phyloP scores from a whole-genome alignment of 2,888 invertebrate species.

The Resseliella maxima region DNA sequence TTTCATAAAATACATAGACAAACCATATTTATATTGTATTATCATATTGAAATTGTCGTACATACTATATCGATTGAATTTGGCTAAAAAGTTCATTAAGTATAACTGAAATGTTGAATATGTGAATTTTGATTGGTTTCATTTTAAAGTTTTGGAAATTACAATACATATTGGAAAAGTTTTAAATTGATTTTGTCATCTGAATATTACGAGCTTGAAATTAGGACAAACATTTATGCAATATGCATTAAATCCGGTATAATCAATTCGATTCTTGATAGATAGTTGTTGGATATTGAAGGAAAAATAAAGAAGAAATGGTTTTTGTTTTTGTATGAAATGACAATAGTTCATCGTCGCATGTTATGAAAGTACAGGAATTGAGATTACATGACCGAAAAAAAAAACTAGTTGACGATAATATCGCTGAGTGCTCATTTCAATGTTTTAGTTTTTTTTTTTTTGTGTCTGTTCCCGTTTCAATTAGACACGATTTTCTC shows the following conservation, averaged over 20 bases:
- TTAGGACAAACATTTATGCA: not conserved
- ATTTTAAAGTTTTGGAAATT: constrained; percentile 25
- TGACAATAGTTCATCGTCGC: not conserved
- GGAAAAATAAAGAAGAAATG: too few relatives aligned
- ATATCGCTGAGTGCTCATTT: not conserved
- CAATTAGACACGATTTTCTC: not conserved
- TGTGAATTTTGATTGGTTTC: not conserved
- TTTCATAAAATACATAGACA: not conserved
- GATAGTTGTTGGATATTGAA: not conserved
- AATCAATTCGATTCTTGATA: not conserved
- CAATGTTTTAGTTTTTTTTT: too few relatives aligned
- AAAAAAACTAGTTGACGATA: not conserved
- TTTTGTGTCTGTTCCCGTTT: too few relatives aligned
- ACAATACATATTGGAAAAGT: not conserved
- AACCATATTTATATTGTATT: too few relatives aligned
- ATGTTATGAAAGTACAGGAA: not conserved
- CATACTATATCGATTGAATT: too few relatives aligned
- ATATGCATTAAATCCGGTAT: not conserved
- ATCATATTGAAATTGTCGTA: too few relatives aligned
- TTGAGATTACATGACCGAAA: not conserved
- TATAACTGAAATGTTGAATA: not conserved
- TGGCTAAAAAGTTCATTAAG: not conserved
- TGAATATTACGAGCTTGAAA: not conserved
- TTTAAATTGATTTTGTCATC: not conserved
- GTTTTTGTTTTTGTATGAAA: too few relatives aligned